These are phyloP conservation scores for Macrophya annulata DNA, from an alignment of 2,888 invertebrate species.

Conservation along the genomic window DNA sequence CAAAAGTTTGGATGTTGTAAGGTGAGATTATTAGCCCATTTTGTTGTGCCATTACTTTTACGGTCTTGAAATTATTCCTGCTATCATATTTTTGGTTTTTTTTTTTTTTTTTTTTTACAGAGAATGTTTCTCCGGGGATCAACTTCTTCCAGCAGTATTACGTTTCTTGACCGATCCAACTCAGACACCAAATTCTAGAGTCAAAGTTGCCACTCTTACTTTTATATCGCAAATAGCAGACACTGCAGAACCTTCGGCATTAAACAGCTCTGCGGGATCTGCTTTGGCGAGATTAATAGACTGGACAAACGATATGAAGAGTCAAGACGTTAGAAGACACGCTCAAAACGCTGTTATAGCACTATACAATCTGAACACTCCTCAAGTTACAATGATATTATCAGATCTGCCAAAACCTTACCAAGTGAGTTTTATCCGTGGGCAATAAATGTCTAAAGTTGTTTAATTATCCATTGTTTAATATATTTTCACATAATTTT, in stretches of 20 bases:
- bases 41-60: background rate
- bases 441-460: background rate
- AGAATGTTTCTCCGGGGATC: conserved; percentile 83
- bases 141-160: conserved; percentile 83
- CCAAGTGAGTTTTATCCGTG: conserved; percentile 72
- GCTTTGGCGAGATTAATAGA: conserved; percentile 76
- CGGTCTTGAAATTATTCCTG: background rate
- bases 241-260: conserved; percentile 81
- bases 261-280: conserved; percentile 73
- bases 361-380: conserved; percentile 95
- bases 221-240: conserved; percentile 86
- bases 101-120: conserved; percentile 70
- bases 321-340: conserved; percentile 85
- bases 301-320: conserved; percentile 86
- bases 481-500: conserved; percentile 65
- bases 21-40: conserved; percentile 77
- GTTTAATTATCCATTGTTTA: background rate
- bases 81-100: background rate
- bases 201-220: conserved; percentile 88
- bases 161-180: conserved; percentile 94
- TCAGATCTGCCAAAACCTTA: conserved; percentile 87
- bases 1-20: conserved; percentile 90
- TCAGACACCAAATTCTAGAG: conserved; percentile 93
- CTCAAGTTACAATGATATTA: conserved; percentile 92
- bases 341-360: conserved; percentile 87